Percentiles rank a stretch among this genome's conserved stretches.
These are phyloP conservation scores for Pogonocichla stellata DNA, from an alignment of 2,113 vertebrate species.

Conservation along the genomic window DNA sequence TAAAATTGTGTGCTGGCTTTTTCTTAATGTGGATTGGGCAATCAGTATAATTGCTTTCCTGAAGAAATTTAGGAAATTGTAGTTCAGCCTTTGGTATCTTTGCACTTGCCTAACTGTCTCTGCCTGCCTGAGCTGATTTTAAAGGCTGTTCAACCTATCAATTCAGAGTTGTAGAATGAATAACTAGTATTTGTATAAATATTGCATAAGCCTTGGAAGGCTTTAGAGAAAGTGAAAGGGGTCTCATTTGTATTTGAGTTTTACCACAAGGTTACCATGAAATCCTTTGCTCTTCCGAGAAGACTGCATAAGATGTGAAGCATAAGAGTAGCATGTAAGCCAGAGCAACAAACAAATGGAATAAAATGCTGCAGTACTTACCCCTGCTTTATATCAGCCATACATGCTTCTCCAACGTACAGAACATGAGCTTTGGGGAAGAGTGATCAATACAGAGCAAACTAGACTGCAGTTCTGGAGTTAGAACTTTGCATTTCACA, in stretches of 20 bases:
- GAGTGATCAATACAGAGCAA: not conserved
- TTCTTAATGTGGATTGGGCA: not conserved
- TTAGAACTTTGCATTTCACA: slow-evolving; percentile 46
- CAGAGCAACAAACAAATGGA: not conserved
- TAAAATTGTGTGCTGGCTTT: not conserved
- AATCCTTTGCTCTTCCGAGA: not conserved
- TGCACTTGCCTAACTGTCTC: not conserved
- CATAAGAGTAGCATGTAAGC: not conserved
- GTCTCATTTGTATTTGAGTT: not conserved
- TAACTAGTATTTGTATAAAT: not conserved
- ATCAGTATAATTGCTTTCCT: not conserved
- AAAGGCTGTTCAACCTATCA: not conserved
- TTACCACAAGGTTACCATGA: not conserved
- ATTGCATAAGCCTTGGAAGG: not conserved
- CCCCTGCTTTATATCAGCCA: not conserved
- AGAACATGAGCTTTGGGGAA: not conserved
- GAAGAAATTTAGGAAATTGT: not conserved
- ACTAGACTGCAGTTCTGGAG: not conserved
- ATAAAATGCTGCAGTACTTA: not conserved
- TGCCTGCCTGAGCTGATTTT: not conserved
- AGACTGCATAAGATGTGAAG: not conserved
- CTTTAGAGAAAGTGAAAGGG: not conserved
- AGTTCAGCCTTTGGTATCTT: not conserved
- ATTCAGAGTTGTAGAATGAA: not conserved
- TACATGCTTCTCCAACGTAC: not conserved